Evolutionary conservation across 1,140 invertebrate genomes (phyloP).

Genomic region (Bilobella aurantiaca): DNA sequence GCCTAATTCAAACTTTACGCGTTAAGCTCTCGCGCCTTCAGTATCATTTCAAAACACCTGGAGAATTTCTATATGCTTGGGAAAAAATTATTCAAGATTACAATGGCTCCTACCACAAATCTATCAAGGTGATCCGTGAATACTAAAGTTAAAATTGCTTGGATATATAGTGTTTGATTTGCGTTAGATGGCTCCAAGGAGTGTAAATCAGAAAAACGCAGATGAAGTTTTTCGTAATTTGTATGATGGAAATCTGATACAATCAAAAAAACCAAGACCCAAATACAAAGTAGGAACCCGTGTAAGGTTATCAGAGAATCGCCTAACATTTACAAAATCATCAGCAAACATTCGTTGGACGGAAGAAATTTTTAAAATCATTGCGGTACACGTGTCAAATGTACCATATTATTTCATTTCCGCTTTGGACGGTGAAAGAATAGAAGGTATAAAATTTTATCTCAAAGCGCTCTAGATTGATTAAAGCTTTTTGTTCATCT

Average conservation of each 20-base stretch:
- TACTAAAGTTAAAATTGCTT: not conserved
- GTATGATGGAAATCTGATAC: not conserved
- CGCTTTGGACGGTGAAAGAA: slow-evolving; percentile 1
- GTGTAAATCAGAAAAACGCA: not conserved
- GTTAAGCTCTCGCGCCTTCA: not conserved
- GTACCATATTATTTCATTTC: not conserved
- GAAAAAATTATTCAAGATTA: not conserved
- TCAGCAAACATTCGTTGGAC: not conserved
- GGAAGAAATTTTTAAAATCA: not conserved
- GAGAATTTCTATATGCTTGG: not conserved
- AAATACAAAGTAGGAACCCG: not conserved
- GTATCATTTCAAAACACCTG: not conserved
- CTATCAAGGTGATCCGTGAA: not conserved
- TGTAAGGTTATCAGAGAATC: not conserved
- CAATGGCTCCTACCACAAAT: not conserved
- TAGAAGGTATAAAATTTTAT: not conserved
- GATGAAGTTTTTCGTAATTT: not conserved
- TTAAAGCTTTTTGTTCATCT: not conserved
- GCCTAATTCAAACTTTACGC: not conserved
- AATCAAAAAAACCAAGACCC: not conserved
- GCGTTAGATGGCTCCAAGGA: not conserved
- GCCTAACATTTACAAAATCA: not conserved
- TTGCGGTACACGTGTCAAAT: not conserved
- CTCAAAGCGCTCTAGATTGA: not conserved
- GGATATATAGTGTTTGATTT: not conserved